These are phyloP conservation scores for Parthenolecanium corni DNA, from an alignment of 2,888 invertebrate species.

Conservation along the genomic window DNA sequence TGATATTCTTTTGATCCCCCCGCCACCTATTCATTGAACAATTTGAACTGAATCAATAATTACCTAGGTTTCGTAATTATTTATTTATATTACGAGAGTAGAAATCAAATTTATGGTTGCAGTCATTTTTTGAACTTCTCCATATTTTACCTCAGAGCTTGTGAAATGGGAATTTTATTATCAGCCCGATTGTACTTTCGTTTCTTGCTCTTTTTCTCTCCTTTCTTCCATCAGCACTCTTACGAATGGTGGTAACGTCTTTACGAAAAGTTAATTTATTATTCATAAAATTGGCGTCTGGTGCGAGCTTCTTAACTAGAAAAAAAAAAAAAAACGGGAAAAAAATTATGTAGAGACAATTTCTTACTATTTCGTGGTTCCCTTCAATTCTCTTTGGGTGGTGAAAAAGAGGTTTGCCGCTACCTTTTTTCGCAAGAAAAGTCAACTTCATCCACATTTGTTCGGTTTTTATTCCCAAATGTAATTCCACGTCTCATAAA, in stretches of 20 bases:
- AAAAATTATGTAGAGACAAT: conserved; percentile 24
- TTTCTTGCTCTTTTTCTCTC: not conserved
- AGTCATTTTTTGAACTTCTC: not conserved
- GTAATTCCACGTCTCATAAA: conserved; percentile 29
- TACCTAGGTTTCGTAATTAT: too few species aligned
- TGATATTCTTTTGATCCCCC: too few species aligned
- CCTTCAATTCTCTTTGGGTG: not conserved
- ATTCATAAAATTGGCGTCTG: conserved; percentile 25
- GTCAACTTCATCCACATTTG: conserved; percentile 23
- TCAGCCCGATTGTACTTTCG: not conserved
- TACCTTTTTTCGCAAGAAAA: conserved; percentile 7
- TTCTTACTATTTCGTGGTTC: conserved; percentile 23
- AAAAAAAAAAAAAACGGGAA: not conserved
- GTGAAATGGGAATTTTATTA: too few species aligned
- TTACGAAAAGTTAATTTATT: conserved; percentile 21
- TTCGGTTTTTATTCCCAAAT: conserved; percentile 28
- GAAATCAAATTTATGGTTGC: not conserved
- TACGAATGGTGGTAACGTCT: not conserved
- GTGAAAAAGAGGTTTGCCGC: not conserved
- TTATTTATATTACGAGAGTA: too few species aligned
- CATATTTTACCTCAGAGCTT: not conserved
- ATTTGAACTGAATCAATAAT: too few species aligned
- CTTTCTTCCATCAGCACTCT: not conserved
- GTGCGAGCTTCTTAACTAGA: not conserved
- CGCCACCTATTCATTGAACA: too few species aligned